A percentile compares a stretch with the other conserved stretches of the same genome.
phyloP scores from a whole-genome alignment of 1,140 invertebrate genomes.

The Drosophila sp. region DNA sequence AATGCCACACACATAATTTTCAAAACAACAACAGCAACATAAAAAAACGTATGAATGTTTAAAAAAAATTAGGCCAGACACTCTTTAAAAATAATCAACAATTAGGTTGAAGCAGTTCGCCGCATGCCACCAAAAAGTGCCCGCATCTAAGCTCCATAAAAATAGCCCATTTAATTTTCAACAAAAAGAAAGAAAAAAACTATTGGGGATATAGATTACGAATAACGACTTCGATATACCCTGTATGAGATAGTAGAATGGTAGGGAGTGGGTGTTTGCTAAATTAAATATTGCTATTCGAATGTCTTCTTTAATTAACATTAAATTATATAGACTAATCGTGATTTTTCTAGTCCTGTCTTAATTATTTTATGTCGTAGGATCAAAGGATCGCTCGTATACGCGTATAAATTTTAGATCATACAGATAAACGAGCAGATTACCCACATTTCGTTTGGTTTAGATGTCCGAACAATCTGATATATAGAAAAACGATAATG shows the following conservation, averaged over 20 bases:
- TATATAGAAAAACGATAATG: no score
- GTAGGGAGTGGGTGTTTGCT: no score
- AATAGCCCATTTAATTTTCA: constrained; percentile 39
- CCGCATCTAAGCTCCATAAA: constrained; percentile 43
- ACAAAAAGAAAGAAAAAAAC: not conserved
- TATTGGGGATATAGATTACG: not conserved
- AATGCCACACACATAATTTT: constrained; percentile 42
- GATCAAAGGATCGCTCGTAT: no score
- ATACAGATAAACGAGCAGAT: no score
- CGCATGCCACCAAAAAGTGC: constrained; percentile 38
- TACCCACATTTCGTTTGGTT: no score
- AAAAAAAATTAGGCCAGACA: constrained; percentile 45
- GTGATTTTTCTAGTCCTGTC: no score
- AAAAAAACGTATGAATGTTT: constrained; percentile 28
- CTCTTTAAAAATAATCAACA: constrained; percentile 68
- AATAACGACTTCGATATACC: not conserved
- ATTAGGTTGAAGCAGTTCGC: constrained; percentile 56
- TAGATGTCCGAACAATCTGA: no score
- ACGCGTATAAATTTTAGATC: no score
- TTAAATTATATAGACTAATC: no score
- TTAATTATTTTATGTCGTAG: no score
- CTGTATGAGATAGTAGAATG: constrained; percentile 8
- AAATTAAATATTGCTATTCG: no score
- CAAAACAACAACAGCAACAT: constrained; percentile 49
- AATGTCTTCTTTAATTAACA: no score